Percentiles rank a stretch among this genome's conserved stretches.
Evolutionary conservation across 2,888 invertebrate species (phyloP).

Genomic region (Polyommatus iphigenia): DNA sequence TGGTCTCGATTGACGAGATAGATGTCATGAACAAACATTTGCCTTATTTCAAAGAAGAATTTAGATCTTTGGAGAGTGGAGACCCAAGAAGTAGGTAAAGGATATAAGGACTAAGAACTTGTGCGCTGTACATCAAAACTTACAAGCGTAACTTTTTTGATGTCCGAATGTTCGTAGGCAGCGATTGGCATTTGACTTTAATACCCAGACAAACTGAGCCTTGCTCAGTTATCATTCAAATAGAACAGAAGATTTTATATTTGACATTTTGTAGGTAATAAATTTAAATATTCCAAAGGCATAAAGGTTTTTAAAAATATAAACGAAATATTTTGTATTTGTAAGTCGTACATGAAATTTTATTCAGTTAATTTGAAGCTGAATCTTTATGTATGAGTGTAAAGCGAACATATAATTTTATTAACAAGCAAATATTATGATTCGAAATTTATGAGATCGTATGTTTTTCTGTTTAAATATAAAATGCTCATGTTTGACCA

Average conservation of each 20-base stretch:
- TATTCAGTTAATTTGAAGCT: conserved; percentile 22
- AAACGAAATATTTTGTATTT: neutral
- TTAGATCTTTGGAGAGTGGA: no score
- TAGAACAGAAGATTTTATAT: neutral
- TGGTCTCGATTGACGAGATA: no score
- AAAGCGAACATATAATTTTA: conserved; percentile 31
- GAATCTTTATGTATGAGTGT: conserved; percentile 26
- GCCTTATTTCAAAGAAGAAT: no score
- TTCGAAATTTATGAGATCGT: conserved; percentile 31
- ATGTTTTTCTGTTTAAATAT: conserved; percentile 34
- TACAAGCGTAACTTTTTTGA: no score
- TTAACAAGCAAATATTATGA: conserved; percentile 27
- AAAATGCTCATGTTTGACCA: conserved; percentile 20
- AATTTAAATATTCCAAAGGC: neutral
- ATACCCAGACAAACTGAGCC: no score
- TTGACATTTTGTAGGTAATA: neutral
- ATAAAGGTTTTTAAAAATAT: neutral
- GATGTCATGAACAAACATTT: no score
- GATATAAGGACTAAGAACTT: no score
- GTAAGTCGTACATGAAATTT: neutral
- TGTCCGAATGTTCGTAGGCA: no score
- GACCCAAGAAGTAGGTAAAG: no score
- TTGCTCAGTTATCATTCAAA: neutral
- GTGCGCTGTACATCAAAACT: no score
- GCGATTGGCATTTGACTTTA: no score